A percentile compares a stretch with the other conserved stretches of the same genome.
Conservation (phyloP, 2,113 vertebrate genomes). For the Ophiodon elongatus region DNA sequence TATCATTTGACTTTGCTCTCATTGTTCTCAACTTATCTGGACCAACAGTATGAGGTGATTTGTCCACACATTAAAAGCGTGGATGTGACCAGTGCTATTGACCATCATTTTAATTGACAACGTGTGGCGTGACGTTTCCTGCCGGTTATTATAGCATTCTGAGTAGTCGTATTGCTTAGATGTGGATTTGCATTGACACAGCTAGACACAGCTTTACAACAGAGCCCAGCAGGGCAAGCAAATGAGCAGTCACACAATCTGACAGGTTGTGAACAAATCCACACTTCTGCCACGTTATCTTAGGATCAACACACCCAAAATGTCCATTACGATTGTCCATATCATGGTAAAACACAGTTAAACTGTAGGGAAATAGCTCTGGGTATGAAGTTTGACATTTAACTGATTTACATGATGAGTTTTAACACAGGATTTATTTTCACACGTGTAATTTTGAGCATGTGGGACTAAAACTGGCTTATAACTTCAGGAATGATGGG, state of each 20-base stretch:
- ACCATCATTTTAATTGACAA: neutral
- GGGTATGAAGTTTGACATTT: neutral
- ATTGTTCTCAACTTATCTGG: conserved; percentile 4
- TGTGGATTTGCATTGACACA: conserved; percentile 16
- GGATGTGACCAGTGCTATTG: neutral
- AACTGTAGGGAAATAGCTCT: neutral
- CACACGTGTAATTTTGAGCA: neutral
- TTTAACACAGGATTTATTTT: neutral
- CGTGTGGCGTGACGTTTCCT: neutral
- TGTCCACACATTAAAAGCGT: neutral
- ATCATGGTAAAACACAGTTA: neutral
- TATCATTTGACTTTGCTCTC: neutral
- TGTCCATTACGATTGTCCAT: neutral
- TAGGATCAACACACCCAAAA: neutral
- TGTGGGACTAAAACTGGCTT: neutral
- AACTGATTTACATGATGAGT: neutral
- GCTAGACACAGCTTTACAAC: conserved; percentile 3
- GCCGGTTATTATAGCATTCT: neutral
- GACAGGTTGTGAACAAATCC: conserved; percentile 20
- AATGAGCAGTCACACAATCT: conserved; percentile 18
- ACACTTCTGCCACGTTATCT: conserved; percentile 11
- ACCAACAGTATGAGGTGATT: no score
- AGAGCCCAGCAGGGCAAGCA: conserved; percentile 24
- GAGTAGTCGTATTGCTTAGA: conserved; percentile 1
- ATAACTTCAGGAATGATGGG: neutral